A percentile compares a stretch with the other conserved stretches of the same genome.
Evolutionary conservation across 64 coral and sea anemone genomes (phyloP).

Genomic region (Trachythela sp.): DNA sequence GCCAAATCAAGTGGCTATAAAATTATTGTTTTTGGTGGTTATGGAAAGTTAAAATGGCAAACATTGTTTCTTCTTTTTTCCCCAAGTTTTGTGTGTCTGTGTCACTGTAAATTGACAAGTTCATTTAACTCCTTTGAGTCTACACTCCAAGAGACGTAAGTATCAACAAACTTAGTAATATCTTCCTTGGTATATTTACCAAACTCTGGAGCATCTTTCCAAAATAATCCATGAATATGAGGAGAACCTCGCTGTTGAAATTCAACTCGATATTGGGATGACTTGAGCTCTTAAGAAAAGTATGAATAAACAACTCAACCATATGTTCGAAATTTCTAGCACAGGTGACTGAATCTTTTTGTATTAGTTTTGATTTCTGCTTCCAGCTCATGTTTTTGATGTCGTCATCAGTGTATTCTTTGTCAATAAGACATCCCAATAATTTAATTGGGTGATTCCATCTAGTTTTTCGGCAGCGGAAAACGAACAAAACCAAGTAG

Average conservation of each 20-base stretch:
- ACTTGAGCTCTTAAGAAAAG: not conserved
- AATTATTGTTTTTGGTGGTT: slow-evolving; percentile 34
- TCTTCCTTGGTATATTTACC: not conserved
- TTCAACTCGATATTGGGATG: not conserved
- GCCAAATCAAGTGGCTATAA: not conserved
- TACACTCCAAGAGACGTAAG: too few relatives aligned
- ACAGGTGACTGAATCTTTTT: slow-evolving; percentile 10
- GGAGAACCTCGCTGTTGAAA: slow-evolving; percentile 1
- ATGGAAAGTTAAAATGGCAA: slow-evolving; percentile 17
- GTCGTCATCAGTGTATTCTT: slow-evolving; percentile 12
- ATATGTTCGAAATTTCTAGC: not conserved
- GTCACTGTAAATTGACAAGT: slow-evolving; percentile 11
- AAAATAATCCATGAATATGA: not conserved
- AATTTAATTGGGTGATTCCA: not conserved
- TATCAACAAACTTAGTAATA: slow-evolving; percentile 7
- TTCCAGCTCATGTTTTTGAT: slow-evolving; percentile 57
- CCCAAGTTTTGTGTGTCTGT: slow-evolving; percentile 21
- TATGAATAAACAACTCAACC: not conserved
- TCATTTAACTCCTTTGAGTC: too few relatives aligned
- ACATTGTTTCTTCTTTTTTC: slow-evolving; percentile 30
- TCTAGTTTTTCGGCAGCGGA: not conserved
- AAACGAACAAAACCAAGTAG: slow-evolving; percentile 14
- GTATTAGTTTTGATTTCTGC: not conserved
- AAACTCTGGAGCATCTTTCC: slow-evolving; percentile 1
- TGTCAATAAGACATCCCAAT: not conserved